A percentile compares a stretch with the other conserved stretches of the same genome.
These are phyloP conservation scores for Silurus meridionalis DNA, from an alignment of 2,113 vertebrate species.

Conservation along the genomic window DNA sequence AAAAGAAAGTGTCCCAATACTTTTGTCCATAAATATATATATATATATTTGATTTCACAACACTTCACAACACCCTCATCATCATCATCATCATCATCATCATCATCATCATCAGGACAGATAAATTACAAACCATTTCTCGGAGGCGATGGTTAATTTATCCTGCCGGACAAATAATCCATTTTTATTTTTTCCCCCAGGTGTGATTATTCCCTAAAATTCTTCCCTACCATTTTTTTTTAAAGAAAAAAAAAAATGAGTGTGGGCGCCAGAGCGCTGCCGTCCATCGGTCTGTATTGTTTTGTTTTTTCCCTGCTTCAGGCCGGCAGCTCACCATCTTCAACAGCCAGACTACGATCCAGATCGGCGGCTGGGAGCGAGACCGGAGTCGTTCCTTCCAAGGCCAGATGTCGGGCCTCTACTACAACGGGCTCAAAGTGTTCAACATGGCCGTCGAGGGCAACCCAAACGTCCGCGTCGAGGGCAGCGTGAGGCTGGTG, in stretches of 20 bases:
- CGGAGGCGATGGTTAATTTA: slow-evolving; percentile 89
- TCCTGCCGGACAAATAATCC: slow-evolving; percentile 91
- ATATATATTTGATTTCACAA: slow-evolving; percentile 53
- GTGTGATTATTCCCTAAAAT: slow-evolving; percentile 68
- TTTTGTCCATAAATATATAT: too few species aligned
- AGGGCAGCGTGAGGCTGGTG: slow-evolving; percentile 96
- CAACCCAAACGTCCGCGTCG: slow-evolving; percentile 91
- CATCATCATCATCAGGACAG: slow-evolving; percentile 82
- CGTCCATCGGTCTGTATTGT: slow-evolving; percentile 75
- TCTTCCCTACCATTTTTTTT: slow-evolving; percentile 45
- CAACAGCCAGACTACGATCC: slow-evolving; percentile 99
- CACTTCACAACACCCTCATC: slow-evolving; percentile 84
- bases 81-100: slow-evolving; percentile 83
- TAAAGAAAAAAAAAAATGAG: background rate
- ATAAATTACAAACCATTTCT: slow-evolving; percentile 88
- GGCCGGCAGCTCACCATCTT: slow-evolving; percentile 99
- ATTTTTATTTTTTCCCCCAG: slow-evolving; percentile 69
- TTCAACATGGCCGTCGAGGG: slow-evolving; percentile 99
- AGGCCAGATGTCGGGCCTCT: slow-evolving; percentile 98
- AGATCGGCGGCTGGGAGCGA: slow-evolving; percentile 96
- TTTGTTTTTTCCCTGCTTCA: slow-evolving; percentile 80
- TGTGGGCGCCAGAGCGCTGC: background rate
- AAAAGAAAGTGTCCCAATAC: too few species aligned
- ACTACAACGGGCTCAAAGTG: slow-evolving; percentile 99
- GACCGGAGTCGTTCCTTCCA: slow-evolving; percentile 94